Conservation (phyloP, 2,888 invertebrate genomes). For the Hypsopygia costalis region DNA sequence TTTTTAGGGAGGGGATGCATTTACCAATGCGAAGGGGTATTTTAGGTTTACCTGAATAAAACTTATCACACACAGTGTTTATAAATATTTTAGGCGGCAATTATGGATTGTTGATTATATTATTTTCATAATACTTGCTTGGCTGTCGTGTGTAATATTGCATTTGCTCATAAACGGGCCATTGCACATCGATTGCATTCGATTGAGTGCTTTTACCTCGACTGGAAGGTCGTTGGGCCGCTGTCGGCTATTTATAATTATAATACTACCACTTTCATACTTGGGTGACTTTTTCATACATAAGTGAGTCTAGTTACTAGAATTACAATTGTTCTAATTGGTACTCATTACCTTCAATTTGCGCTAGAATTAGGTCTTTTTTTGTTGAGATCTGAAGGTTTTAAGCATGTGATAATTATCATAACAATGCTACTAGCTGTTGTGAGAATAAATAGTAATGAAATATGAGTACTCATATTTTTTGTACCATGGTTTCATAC, state of each 20-base stretch:
- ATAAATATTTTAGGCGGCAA: conserved; percentile 1
- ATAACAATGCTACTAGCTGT: too few relatives aligned
- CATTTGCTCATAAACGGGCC: conserved; percentile 44
- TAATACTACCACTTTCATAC: conserved; percentile 39
- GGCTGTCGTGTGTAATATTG: conserved; percentile 12
- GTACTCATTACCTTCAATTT: conserved; percentile 15
- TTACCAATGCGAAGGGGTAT: conserved; percentile 73
- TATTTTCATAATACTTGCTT: background rate
- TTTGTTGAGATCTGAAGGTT: background rate
- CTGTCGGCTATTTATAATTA: conserved; percentile 56
- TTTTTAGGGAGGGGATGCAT: conserved; percentile 77
- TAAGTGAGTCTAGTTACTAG: conserved; percentile 21
- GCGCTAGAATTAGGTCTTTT: conserved; percentile 10
- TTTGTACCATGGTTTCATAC: too few relatives aligned
- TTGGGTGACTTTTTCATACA: conserved; percentile 29
- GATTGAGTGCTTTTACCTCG: conserved; percentile 60
- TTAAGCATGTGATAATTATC: background rate
- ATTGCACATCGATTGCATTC: conserved; percentile 69
- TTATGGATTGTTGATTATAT: background rate
- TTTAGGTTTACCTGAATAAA: conserved; percentile 45
- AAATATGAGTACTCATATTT: too few relatives aligned
- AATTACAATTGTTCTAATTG: conserved; percentile 20
- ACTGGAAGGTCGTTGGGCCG: conserved; percentile 53
- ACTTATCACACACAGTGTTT: conserved; percentile 14
- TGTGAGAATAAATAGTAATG: too few relatives aligned